Percentiles rank a stretch among this genome's conserved stretches.
These are phyloP conservation scores for Girardia tigrina DNA, from an alignment of 2,888 invertebrate genomes.

Conservation along the genomic window DNA sequence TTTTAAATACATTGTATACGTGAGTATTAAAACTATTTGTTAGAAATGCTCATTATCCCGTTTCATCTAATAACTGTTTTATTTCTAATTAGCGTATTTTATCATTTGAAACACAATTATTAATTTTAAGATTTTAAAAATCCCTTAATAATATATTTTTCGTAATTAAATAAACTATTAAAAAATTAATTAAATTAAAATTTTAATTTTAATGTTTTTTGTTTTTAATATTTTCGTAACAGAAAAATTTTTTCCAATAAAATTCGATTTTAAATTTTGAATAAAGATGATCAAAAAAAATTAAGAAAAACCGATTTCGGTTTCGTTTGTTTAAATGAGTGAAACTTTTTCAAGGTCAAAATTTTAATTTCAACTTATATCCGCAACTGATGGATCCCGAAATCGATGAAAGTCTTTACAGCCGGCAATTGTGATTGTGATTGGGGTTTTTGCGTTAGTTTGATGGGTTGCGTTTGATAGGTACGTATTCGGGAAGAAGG, in stretches of 20 bases:
- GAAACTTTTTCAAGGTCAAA: background rate
- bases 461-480: slow-evolving; percentile 41
- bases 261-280: background rate
- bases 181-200: too few relatives aligned
- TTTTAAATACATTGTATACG: too few relatives aligned
- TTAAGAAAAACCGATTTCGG: background rate
- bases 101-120: too few relatives aligned
- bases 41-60: too few relatives aligned
- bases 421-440: slow-evolving; percentile 30
- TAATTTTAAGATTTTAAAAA: too few relatives aligned
- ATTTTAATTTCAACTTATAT: background rate
- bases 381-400: background rate
- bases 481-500: slow-evolving; percentile 94
- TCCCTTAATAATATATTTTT: too few relatives aligned
- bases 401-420: slow-evolving; percentile 33
- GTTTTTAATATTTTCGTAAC: background rate
- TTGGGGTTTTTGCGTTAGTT: background rate
- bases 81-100: too few relatives aligned
- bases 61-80: too few relatives aligned
- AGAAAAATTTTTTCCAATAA: background rate
- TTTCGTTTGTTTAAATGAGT: background rate
- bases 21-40: too few relatives aligned
- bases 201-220: background rate
- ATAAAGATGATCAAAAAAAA: background rate
- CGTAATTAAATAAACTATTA: too few relatives aligned